phyloP scores from a whole-genome alignment of 2,888 invertebrate genomes.

The Limnephilus lunatus region DNA sequence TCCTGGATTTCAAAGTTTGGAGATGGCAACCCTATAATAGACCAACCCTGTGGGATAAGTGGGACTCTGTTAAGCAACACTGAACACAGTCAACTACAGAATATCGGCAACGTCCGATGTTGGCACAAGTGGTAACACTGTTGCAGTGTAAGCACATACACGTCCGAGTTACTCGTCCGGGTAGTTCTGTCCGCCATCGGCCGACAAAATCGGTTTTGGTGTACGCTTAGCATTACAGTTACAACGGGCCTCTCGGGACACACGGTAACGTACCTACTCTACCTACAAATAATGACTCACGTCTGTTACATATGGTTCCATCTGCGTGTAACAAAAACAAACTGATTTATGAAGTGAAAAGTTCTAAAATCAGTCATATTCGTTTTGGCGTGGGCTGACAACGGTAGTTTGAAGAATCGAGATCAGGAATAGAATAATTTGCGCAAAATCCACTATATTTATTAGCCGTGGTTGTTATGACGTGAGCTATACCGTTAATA shows the following conservation, averaged over 20 bases:
- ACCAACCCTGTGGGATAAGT: no score
- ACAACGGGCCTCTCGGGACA: background rate
- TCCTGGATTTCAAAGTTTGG: no score
- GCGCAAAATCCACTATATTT: background rate
- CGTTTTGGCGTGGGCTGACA: background rate
- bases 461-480: background rate
- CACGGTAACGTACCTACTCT: background rate
- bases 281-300: background rate
- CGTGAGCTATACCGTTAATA: background rate
- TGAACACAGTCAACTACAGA: no score
- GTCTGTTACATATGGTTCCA: background rate
- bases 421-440: background rate
- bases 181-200: no score
- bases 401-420: background rate
- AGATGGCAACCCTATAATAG: no score
- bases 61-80: no score
- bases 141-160: no score
- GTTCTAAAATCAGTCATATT: background rate
- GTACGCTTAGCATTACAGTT: background rate
- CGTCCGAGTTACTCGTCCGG: no score
- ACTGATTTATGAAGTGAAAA: background rate
- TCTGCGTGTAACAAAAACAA: background rate
- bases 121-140: no score
- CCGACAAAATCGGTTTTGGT: no score
- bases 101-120: no score